Evolutionary conservation across 2,113 vertebrate genomes (phyloP), one percentile per base, ranked within the genome.

Genomic region (Bostrychus sinensis): DNA sequence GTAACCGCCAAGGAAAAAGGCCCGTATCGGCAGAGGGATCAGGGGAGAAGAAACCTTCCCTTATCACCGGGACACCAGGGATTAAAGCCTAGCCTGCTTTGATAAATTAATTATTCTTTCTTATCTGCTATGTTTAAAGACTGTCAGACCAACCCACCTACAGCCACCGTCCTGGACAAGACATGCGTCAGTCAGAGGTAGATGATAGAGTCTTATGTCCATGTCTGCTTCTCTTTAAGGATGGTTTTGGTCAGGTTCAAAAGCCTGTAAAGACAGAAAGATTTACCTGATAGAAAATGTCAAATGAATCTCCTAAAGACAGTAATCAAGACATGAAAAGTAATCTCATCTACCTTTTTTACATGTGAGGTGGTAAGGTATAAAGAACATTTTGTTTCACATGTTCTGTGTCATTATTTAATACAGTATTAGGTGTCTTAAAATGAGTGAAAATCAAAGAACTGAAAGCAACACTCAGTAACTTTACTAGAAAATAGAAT

Each of bases 61-160:
- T 92, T 93, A 93, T 93, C 83, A 70, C 86, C 75, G 72, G 84
- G 83, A 89, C 82, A 90, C 78, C 85, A 48, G 84, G 91, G 92
- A 92, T 91, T 92, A 91, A 88, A 91, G 90, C 82, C 89, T 89
- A 83, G 78, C 75, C 81, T 74, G 78, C 82, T 72, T 80, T 70
- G 60, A 91, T 91, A 91, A 93, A 91, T 92, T 92, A 92, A 93
- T 91, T 88, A 91, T 88, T 92, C 75, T 53, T 73, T 91, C 88
- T 92, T 86, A 91, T 90, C 84, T 86, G 54, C 83, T 91, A 88
- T 82, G 86, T 87, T 92, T 90, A 92, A 89, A 86, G 86, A 87
- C 89, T 86, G 86, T 82, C 78, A 81, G 75, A 85, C 51, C 54
- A 76, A 76, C 80, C 70, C 34, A 77, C 83, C 88, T 84, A 42